Base-by-base conservation (phyloP, 1,140 invertebrate species). In the Nephila pilipes region DNA sequence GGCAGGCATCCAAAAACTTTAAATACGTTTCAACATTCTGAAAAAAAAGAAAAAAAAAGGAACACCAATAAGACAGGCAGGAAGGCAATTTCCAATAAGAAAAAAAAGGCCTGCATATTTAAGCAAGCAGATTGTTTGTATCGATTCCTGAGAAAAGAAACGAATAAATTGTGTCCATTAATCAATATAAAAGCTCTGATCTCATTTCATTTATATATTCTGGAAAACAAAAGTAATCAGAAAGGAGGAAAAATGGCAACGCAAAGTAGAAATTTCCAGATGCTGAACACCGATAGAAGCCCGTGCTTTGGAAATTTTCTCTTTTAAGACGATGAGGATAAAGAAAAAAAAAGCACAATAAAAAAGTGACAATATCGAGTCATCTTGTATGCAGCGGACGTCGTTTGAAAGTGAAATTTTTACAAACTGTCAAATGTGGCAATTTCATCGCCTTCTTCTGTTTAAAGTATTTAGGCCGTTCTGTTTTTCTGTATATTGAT, bases 381-480 rank as follows among this genome's bases (percentile, higher is more conserved):
- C 91, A 93, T 93, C 91, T 79, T 87, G 91, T 93, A 93, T 93
- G 91, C 91, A 93, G 85, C 91, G 83, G 57, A 79, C 91, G 91
- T 93, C 91, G 91, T 93, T 93, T 93, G 91, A 93, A 93, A 93
- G 91, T 87, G 85, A 93, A 93, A 93, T 93, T 93, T 93, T 93
- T 93, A 93, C 91, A 93, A 93, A 93, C 91, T 93, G 91, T 93
- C 91, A 93, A 93, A 93, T 93, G 91, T 93, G 91, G 91, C 91
- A 87, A 87, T 93, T 93, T 93, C 91, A 93, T 93, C 91, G 91
- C 91, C 85, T 93, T 87, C 85, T 80, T 87, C 91, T 93, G 91
- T 93, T 93, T 93, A 93, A 93, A 93, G 91, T 93, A 93, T 93
- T 93, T 93, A 93, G 91, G 85, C 91, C 91, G 91, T 93, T 93